Conservation (phyloP, 2,888 invertebrate species). For the Rhagonycha fulva region DNA sequence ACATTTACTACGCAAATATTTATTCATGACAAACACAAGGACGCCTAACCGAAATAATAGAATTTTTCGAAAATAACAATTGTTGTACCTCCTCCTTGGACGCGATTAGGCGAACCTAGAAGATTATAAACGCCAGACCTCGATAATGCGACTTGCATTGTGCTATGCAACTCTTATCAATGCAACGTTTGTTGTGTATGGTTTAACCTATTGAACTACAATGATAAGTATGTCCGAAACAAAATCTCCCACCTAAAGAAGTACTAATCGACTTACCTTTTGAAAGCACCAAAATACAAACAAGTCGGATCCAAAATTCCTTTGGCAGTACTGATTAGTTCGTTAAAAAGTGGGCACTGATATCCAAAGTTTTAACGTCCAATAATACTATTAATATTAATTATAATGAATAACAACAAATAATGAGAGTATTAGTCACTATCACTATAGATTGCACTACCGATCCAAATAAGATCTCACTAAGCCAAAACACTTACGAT, state of each 20-base stretch:
- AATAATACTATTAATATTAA: slow-evolving; percentile 14
- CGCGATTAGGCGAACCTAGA: background rate
- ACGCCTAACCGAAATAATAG: slow-evolving; percentile 10
- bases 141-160: slow-evolving; percentile 18
- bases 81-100: background rate
- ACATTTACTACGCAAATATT: slow-evolving; percentile 7
- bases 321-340: slow-evolving; percentile 3
- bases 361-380: slow-evolving; percentile 1
- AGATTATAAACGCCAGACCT: slow-evolving; percentile 14
- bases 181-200: slow-evolving; percentile 11
- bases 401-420: slow-evolving; percentile 5
- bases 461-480: slow-evolving; percentile 8
- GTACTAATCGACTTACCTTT: slow-evolving; percentile 7
- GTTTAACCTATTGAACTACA: slow-evolving; percentile 16
- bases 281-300: slow-evolving; percentile 5
- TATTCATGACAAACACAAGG: slow-evolving; percentile 16
- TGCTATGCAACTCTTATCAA: slow-evolving; percentile 16
- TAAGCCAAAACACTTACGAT: slow-evolving; percentile 12
- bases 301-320: slow-evolving; percentile 1
- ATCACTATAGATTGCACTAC: slow-evolving; percentile 9
- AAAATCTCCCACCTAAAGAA: background rate
- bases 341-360: background rate
- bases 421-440: slow-evolving; percentile 11
- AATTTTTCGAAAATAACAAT: background rate
- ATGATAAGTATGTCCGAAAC: background rate